A percentile compares a stretch with the other conserved stretches of the same genome.
Evolutionary conservation across 2,888 invertebrate genomes (phyloP).

Genomic region (Asteroscopus sphinx): DNA sequence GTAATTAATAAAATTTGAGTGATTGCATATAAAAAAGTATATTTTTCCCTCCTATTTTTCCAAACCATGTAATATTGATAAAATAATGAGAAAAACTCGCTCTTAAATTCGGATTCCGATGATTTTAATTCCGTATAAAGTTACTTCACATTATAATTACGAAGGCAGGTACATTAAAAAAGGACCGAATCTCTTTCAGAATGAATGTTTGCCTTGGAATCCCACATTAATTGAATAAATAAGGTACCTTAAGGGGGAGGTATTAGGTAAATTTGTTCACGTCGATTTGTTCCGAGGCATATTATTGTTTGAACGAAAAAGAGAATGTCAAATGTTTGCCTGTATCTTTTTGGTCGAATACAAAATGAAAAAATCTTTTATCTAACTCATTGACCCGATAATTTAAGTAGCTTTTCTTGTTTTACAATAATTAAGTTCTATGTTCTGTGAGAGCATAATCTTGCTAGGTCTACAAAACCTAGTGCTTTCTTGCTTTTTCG

Average conservation of each 20-base stretch:
- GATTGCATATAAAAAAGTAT: too few relatives aligned
- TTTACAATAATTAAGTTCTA: too few relatives aligned
- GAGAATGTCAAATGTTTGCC: conserved; percentile 28
- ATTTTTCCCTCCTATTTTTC: too few relatives aligned
- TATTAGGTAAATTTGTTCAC: conserved; percentile 46
- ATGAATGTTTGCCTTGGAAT: conserved; percentile 32
- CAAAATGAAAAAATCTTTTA: conserved; percentile 10
- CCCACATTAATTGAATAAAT: conserved; percentile 52
- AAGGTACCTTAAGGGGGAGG: conserved; percentile 27
- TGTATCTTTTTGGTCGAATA: conserved; percentile 16
- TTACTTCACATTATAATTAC: conserved; percentile 13
- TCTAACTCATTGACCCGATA: too few relatives aligned
- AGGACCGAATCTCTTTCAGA: conserved; percentile 24
- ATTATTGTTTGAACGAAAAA: conserved; percentile 41
- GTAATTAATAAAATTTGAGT: too few relatives aligned
- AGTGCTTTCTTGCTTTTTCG: too few relatives aligned
- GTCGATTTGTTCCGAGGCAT: conserved; percentile 30
- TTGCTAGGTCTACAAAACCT: too few relatives aligned
- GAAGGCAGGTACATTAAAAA: conserved; percentile 29
- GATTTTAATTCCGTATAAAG: conserved; percentile 1
- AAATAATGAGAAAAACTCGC: too few relatives aligned
- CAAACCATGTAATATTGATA: too few relatives aligned
- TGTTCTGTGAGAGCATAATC: too few relatives aligned
- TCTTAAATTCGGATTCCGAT: neutral
- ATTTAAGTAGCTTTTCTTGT: too few relatives aligned